These are phyloP conservation scores for Sarcophaga subvicina DNA, from an alignment of 2,888 invertebrate species.

Conservation along the genomic window DNA sequence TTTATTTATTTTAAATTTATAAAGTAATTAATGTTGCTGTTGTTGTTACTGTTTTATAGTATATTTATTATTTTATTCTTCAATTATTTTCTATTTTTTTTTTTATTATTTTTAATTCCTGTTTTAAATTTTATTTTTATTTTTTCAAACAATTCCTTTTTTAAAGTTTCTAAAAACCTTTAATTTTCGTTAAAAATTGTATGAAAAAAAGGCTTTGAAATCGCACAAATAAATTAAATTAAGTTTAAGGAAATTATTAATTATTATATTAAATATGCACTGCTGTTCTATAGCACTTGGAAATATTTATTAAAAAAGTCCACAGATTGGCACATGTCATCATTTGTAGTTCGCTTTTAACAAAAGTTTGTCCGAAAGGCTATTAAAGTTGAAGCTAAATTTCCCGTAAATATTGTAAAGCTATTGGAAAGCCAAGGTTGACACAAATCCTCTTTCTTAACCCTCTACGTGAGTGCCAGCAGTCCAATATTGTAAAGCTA, in stretches of 20 bases:
- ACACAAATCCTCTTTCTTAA: no score
- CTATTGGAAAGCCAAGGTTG: no score
- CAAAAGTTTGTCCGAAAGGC: background rate
- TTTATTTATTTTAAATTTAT: slow-evolving; percentile 61
- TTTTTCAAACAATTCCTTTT: slow-evolving; percentile 48
- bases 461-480: no score
- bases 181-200: slow-evolving; percentile 32
- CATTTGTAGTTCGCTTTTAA: background rate
- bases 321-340: no score
- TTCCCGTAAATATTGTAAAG: no score
- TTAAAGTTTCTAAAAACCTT: slow-evolving; percentile 36
- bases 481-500: no score
- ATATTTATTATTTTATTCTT: slow-evolving; percentile 43
- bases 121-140: slow-evolving; percentile 22
- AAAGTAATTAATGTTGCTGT: slow-evolving; percentile 64
- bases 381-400: background rate
- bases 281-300: no score
- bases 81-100: slow-evolving; percentile 46
- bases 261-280: no score
- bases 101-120: slow-evolving; percentile 27
- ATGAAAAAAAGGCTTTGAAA: slow-evolving; percentile 21
- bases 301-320: no score
- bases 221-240: background rate
- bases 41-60: slow-evolving; percentile 17
- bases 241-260: no score